Evolutionary conservation across 2,797 vertebrate species (phyloP).

Genomic region (Rhodeus uyekii): DNA sequence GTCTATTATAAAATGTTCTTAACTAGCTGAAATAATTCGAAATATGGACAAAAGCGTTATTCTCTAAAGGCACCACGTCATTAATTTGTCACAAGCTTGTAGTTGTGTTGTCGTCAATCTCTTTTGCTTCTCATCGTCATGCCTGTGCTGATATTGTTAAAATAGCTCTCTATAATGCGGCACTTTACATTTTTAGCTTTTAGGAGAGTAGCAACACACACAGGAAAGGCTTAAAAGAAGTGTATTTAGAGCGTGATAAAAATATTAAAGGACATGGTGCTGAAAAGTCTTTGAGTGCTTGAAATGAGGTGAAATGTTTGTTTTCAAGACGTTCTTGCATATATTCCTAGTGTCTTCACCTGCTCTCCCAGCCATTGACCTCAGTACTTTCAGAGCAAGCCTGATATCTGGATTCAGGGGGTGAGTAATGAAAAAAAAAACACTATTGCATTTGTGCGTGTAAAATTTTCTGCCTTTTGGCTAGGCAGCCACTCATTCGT

Average conservation of each 20-base stretch:
- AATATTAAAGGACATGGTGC: not conserved
- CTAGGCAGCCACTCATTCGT: constrained; percentile 23
- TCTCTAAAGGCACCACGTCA: not conserved
- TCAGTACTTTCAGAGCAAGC: constrained; percentile 67
- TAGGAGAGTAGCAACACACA: not conserved
- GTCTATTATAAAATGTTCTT: not conserved
- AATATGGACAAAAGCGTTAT: not conserved
- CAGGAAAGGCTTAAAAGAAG: not conserved
- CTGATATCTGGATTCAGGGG: constrained; percentile 81
- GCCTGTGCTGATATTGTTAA: not conserved
- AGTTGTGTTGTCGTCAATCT: not conserved
- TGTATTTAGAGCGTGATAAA: not conserved
- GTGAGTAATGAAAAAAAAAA: constrained; percentile 74
- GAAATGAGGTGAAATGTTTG: not conserved
- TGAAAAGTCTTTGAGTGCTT: not conserved
- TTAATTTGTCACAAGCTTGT: not conserved
- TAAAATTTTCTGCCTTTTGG: constrained; percentile 45
- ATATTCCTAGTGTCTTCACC: constrained; percentile 80
- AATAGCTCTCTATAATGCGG: not conserved
- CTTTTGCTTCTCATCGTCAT: not conserved
- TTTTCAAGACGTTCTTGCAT: not conserved
- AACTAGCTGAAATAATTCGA: not conserved
- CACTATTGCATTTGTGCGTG: not conserved
- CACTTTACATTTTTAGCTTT: not conserved
- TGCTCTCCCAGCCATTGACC: constrained; percentile 69